Base-by-base conservation (phyloP, 2,797 vertebrate genomes). In the Urosaurus nigricauda region DNA sequence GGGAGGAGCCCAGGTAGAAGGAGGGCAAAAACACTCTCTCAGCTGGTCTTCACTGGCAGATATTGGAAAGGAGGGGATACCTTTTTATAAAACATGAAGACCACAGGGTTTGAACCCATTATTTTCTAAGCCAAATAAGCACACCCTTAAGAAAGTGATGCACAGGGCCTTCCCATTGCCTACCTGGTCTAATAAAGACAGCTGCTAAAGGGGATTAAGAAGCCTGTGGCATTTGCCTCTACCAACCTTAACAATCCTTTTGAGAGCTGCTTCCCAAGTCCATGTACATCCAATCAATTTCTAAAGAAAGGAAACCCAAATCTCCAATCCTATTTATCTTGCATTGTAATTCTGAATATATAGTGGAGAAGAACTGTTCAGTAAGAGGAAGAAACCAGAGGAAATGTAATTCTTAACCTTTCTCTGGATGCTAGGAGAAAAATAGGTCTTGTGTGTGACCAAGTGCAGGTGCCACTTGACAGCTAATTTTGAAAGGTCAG, bases 401-500 rank as follows among this genome's bases (percentile, higher is more conserved):
- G 43, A 73, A 80, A 86, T 0, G 84, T 85, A 92, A 85, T 58
- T 12, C 47, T 35, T 83, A 82, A 86, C 17, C 35, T 71, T 91
- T 87, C 89, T 35, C 65, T 84, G 83, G 88, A 32, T 35, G 21
- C n/a, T 60, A 14, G 81, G 77, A 81, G 40, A 74, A 71, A 84
- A 92, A 12, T 14, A 26, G 77, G 73, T 88, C 1, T 35, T 86
- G 87, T 91, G 84, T 91, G 85, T 86, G 84, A 35, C 43, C 19
- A 26, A 79, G 35, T 26, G 47, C 93, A 92, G 86, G 79, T 92
- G 90, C 83, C 87, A 35, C 47, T 91, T 91, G 79, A 79, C 71
- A 21, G 24, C 29, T 63, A 58, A 79, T 83, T 74, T 37, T 77
- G 60, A 82, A 93, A 94, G 90, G 85, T 93, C 93, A 91, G 83